Base-by-base conservation (phyloP, 2,888 invertebrate genomes). In the Mellilla xanthometata region DNA sequence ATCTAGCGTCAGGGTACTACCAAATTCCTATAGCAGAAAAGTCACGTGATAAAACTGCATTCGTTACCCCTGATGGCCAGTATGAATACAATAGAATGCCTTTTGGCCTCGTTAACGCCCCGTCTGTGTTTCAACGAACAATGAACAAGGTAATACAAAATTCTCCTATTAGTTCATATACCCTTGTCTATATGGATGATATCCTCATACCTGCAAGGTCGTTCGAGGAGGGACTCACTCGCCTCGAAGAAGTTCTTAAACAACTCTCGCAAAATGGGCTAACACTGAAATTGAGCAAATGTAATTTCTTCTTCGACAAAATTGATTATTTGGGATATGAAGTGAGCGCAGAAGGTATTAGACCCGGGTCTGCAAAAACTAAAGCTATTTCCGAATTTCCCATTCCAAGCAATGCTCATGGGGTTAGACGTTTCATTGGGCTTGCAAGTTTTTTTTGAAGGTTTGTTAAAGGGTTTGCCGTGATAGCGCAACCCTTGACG, bases 31-130 rank as follows among this genome's bases (percentile, higher is more conserved):
- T 78, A 0, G 35, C 49, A 2, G 39, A 48, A 3, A 38, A 31
- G 0, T 46, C 46, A 5, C 44, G 60, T 53, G 10, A 62, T 12
- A 55, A 56, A 34, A 65, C 63, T 4, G 56, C 58, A 2, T 67
- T 66, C 24, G 56, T 65, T 0, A 65, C 62, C 0, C 56, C 58
- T 0, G 61, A 62, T 27, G 62, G 60, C 0, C 60, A 58, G 2
- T 63, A 39, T 10, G 55, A 64, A 10, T 60, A 52, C 40, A 45
- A 43, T 1, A 11, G 56, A 0, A 58, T 64, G 55, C 62, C 65
- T 3, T 28, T 28, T 7, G 12, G 28, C 1, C 12, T 28, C 2
- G 28, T 7, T 2, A 28, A 28, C 12, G 28, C 28, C 1, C 28
- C 28, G 5, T 11, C 28, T 11, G 28, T 28, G 3, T 28, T 28